phyloP scores from a whole-genome alignment of 1,140 invertebrate species.

The Microplitis demolitor region DNA sequence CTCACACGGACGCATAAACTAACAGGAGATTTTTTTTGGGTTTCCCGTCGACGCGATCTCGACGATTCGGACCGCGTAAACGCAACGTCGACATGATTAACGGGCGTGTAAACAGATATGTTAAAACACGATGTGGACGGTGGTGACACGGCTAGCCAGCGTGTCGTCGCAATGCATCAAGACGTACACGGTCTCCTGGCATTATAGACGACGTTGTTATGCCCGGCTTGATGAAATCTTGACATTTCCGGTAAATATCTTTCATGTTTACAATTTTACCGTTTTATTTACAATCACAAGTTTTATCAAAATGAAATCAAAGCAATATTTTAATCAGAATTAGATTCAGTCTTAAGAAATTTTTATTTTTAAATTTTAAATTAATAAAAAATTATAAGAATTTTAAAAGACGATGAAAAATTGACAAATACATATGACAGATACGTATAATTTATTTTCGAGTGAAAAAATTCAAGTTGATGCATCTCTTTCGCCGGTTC shows the following conservation, averaged over 20 bases:
- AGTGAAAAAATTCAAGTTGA: background rate
- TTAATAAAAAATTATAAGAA: too few species aligned
- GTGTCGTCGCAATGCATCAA: conserved; percentile 54
- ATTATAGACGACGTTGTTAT: conserved; percentile 13
- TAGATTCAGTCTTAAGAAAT: too few species aligned
- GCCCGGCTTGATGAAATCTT: conserved; percentile 17
- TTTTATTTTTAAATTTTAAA: too few species aligned
- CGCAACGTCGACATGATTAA: conserved; percentile 50
- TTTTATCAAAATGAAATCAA: background rate
- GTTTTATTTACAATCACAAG: background rate
- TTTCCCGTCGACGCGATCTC: conserved; percentile 33
- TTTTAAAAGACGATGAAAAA: too few species aligned
- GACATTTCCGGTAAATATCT: conserved; percentile 31
- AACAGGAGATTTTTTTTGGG: too few species aligned
- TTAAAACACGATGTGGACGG: conserved; percentile 52
- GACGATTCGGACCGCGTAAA: conserved; percentile 38
- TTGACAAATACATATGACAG: too few species aligned
- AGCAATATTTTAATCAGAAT: too few species aligned
- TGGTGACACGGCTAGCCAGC: conserved; percentile 46
- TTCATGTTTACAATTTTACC: too few species aligned
- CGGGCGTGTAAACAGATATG: conserved; percentile 59
- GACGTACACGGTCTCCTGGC: conserved; percentile 37
- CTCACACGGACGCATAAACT: conserved; percentile 3
- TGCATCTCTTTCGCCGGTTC: conserved; percentile 6
- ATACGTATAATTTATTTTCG: too few species aligned